Conservation (phyloP, 2,888 invertebrate genomes). For the Crematogaster levior region DNA sequence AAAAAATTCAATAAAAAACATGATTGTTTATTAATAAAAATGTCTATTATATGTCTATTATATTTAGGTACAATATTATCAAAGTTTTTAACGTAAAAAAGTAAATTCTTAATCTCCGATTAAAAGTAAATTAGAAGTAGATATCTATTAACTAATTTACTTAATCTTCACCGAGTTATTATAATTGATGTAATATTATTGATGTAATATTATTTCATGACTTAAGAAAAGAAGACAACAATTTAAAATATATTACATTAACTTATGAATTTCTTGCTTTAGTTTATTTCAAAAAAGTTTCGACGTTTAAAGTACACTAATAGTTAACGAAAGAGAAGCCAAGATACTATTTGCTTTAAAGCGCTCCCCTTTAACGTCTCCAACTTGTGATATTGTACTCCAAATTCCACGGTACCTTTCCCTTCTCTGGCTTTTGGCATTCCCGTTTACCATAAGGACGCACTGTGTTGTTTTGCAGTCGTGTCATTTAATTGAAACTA, state of each 20-base stretch:
- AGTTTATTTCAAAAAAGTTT: neutral
- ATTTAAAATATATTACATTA: neutral
- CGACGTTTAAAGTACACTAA: neutral
- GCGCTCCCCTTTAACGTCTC: conserved; percentile 35
- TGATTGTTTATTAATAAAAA: neutral
- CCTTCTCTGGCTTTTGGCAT: neutral
- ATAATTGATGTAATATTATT: neutral
- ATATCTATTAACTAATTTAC: neutral
- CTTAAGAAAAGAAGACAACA: neutral
- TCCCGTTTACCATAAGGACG: neutral
- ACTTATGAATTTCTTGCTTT: neutral
- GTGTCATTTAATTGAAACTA: neutral
- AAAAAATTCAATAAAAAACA: neutral
- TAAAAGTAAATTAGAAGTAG: neutral
- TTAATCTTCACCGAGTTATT: neutral
- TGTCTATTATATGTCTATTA: neutral
- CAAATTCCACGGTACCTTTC: conserved; percentile 40
- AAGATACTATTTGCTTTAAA: conserved; percentile 31
- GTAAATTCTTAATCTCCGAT: neutral
- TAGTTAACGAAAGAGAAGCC: neutral
- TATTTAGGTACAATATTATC: neutral
- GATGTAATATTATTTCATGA: neutral
- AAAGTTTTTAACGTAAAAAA: neutral
- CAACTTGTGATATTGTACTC: conserved; percentile 49
- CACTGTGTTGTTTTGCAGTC: conserved; percentile 13